A percentile compares a stretch with the other conserved stretches of the same genome.
phyloP scores from a whole-genome alignment of 2,797 vertebrate species.

The Nannoperca obscura region DNA sequence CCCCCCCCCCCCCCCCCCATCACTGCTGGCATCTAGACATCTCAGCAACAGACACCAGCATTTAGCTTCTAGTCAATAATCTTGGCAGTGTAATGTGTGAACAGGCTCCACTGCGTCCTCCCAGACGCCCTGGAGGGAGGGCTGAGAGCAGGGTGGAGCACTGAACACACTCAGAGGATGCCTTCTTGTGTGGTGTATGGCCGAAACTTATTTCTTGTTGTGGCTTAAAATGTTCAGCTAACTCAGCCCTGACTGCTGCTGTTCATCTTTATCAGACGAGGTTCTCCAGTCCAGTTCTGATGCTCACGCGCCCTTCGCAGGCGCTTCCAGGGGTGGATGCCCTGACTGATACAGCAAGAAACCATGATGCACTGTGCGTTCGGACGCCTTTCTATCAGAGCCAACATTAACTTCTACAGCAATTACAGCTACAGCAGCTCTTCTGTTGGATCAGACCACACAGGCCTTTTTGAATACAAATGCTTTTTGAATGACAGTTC shows the following conservation, averaged over 20 bases:
- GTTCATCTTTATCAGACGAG: slow-evolving; percentile 47
- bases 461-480: slow-evolving; percentile 58
- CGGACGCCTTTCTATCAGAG: no score
- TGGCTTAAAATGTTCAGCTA: slow-evolving; percentile 12
- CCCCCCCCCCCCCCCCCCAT: not conserved
- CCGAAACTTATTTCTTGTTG: slow-evolving; percentile 23
- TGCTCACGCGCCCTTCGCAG: no score
- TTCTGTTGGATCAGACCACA: no score
- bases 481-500: slow-evolving; percentile 65
- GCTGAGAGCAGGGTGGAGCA: not conserved
- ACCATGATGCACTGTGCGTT: no score
- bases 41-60: slow-evolving; percentile 12
- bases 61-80: slow-evolving; percentile 15
- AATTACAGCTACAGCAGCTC: no score
- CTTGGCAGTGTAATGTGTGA: not conserved
- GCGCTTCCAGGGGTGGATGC: no score
- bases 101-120: not conserved
- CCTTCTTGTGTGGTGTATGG: slow-evolving; percentile 4
- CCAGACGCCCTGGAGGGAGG: not conserved
- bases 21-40: not conserved
- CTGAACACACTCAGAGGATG: not conserved
- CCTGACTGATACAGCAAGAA: no score
- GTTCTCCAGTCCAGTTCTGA: no score
- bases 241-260: slow-evolving; percentile 3
- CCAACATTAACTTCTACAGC: no score